A percentile compares a stretch with the other conserved stretches of the same genome.
Evolutionary conservation across 2,113 vertebrate species (phyloP).

Genomic region (Ploceus nigricollis): DNA sequence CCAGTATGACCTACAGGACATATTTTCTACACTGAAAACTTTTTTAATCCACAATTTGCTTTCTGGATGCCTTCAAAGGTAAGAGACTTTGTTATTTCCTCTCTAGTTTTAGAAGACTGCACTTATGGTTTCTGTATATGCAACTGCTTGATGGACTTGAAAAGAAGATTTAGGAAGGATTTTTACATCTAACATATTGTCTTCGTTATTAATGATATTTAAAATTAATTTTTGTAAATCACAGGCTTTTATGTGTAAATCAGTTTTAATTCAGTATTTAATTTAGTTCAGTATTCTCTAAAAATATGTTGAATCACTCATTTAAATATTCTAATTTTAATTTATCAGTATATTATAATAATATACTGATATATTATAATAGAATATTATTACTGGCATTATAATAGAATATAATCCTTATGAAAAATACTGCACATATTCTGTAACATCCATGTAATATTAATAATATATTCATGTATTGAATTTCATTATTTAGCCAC

Average conservation of each 20-base stretch:
- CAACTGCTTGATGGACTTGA: background rate
- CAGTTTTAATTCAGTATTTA: background rate
- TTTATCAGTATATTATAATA: background rate
- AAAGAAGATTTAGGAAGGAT: background rate
- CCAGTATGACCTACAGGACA: background rate
- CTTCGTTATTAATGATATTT: background rate
- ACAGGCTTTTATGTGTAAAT: background rate
- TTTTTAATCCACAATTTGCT: background rate
- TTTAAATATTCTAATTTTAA: background rate
- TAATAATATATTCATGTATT: background rate
- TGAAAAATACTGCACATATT: background rate
- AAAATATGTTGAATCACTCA: background rate
- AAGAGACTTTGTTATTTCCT: slow-evolving; percentile 13
- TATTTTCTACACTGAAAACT: background rate
- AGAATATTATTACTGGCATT: background rate
- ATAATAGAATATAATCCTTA: background rate
- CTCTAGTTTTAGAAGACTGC: background rate
- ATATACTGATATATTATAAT: too few relatives aligned
- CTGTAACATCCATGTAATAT: background rate
- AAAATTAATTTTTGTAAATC: background rate
- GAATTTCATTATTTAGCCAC: background rate
- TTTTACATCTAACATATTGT: background rate
- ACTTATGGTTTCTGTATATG: background rate
- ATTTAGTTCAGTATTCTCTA: background rate
- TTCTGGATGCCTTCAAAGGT: slow-evolving; percentile 48